Evolutionary conservation across 2,888 invertebrate species (phyloP).

Genomic region (Agriotes lineatus): DNA sequence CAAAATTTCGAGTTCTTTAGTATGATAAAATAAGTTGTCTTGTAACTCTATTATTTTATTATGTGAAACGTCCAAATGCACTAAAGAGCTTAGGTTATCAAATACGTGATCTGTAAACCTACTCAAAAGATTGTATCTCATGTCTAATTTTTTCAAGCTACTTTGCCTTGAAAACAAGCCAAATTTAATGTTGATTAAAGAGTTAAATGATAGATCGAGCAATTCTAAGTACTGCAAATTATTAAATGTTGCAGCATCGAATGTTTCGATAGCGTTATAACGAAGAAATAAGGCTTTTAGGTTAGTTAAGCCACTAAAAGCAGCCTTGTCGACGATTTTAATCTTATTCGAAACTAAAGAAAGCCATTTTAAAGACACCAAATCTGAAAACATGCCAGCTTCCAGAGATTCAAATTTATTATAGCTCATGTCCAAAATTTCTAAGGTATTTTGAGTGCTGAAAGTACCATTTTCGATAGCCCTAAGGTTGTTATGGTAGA

Average conservation of each 20-base stretch:
- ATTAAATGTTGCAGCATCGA: slow-evolving; percentile 73
- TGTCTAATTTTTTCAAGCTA: slow-evolving; percentile 12
- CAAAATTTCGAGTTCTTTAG: slow-evolving; percentile 23
- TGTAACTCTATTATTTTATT: slow-evolving; percentile 15
- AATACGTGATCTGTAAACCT: slow-evolving; percentile 14
- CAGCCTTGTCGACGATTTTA: slow-evolving; percentile 11
- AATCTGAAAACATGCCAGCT: slow-evolving; percentile 2
- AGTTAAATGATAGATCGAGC: slow-evolving; percentile 79
- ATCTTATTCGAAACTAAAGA: slow-evolving; percentile 34
- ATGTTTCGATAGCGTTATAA: slow-evolving; percentile 73
- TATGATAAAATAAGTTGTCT: slow-evolving; percentile 19
- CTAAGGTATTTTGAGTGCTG: slow-evolving; percentile 4
- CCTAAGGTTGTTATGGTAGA: slow-evolving; percentile 32
- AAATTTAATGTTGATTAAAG: slow-evolving; percentile 68
- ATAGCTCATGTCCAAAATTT: slow-evolving; percentile 32
- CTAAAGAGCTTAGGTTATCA: slow-evolving; percentile 6
- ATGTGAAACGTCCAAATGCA: slow-evolving; percentile 22
- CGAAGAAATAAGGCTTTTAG: slow-evolving; percentile 70
- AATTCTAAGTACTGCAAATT: slow-evolving; percentile 72
- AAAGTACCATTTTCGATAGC: slow-evolving; percentile 29
- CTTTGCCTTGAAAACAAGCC: slow-evolving; percentile 14
- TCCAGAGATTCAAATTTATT: slow-evolving; percentile 25
- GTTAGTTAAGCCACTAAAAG: slow-evolving; percentile 21
- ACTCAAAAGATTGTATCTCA: slow-evolving; percentile 17
- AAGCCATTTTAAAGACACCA: slow-evolving; percentile 33